Percentiles rank a stretch among this genome's conserved stretches.
phyloP scores from a whole-genome alignment of 2,888 invertebrate species.

The Latrodectus hesperus region DNA sequence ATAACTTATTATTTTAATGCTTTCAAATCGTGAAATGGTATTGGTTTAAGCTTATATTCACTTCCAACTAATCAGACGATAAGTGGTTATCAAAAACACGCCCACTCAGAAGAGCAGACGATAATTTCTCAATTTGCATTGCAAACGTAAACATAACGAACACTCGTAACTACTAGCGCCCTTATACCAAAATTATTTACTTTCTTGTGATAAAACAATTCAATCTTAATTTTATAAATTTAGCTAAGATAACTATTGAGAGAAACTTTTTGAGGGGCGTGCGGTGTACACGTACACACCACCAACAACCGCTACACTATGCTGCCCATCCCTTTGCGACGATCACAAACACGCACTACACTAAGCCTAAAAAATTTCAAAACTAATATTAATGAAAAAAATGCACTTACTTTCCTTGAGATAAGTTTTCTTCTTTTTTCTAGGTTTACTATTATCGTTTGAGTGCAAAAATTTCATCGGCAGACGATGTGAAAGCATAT shows the following conservation, averaged over 20 bases:
- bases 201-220: too few relatives aligned
- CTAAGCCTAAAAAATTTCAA: conserved; percentile 67
- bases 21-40: too few relatives aligned
- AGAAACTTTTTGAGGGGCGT: conserved; percentile 21
- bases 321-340: conserved; percentile 46
- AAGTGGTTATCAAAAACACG: conserved; percentile 45
- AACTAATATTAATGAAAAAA: conserved; percentile 12
- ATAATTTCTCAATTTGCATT: not conserved
- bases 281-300: conserved; percentile 60
- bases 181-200: too few relatives aligned
- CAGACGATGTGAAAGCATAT: not conserved
- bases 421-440: conserved; percentile 16
- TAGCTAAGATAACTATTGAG: too few relatives aligned
- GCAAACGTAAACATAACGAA: not conserved
- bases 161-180: too few relatives aligned
- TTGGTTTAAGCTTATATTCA: not conserved
- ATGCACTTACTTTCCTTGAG: conserved; percentile 49
- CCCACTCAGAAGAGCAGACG: conserved; percentile 42
- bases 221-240: too few relatives aligned
- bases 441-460: conserved; percentile 4
- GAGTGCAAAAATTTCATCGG: conserved; percentile 1
- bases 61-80: conserved; percentile 2
- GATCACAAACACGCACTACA: conserved; percentile 42
- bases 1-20: too few relatives aligned
- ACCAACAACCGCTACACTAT: conserved; percentile 40